Evolutionary conservation across 2,113 vertebrate species (phyloP).

Genomic region (Datnioides undecimradiatus): DNA sequence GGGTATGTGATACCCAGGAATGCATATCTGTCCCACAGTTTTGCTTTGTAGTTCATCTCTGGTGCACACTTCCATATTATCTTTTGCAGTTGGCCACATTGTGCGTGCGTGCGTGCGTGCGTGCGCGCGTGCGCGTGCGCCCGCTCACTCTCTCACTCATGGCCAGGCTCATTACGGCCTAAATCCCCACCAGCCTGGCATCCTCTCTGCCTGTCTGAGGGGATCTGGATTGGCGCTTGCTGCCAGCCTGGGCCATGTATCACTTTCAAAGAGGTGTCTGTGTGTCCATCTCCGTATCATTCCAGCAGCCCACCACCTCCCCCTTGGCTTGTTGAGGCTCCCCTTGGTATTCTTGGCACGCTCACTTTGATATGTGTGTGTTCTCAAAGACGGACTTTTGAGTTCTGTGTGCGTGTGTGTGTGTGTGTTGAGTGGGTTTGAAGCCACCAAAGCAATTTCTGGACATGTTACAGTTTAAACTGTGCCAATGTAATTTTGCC

Average conservation of each 20-base stretch:
- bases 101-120: slow-evolving; percentile 39
- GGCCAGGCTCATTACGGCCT: slow-evolving; percentile 66
- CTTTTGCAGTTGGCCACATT: slow-evolving; percentile 70
- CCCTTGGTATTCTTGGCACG: slow-evolving; percentile 77
- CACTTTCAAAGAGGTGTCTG: slow-evolving; percentile 84
- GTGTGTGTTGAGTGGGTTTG: slow-evolving; percentile 20
- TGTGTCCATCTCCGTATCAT: slow-evolving; percentile 70
- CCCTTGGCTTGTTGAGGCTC: slow-evolving; percentile 72
- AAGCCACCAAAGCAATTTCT: not conserved
- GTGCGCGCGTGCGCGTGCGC: slow-evolving; percentile 9
- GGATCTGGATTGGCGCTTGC: slow-evolving; percentile 81
- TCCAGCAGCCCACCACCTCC: slow-evolving; percentile 53
- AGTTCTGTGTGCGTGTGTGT: slow-evolving; percentile 41
- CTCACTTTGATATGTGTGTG: slow-evolving; percentile 59
- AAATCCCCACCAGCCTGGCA: slow-evolving; percentile 76
- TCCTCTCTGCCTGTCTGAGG: slow-evolving; percentile 75
- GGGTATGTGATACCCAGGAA: slow-evolving; percentile 46
- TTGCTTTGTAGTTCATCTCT: slow-evolving; percentile 65
- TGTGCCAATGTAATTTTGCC: not conserved
- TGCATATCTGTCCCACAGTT: slow-evolving; percentile 39
- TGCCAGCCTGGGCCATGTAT: slow-evolving; percentile 77
- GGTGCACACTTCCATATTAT: slow-evolving; percentile 54
- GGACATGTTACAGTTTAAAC: not conserved
- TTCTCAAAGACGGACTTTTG: slow-evolving; percentile 57
- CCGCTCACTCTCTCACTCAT: too few relatives aligned